phyloP scores from a whole-genome alignment of 53 echinoderm and acorn worm genomes.

The Henricia sp. region DNA sequence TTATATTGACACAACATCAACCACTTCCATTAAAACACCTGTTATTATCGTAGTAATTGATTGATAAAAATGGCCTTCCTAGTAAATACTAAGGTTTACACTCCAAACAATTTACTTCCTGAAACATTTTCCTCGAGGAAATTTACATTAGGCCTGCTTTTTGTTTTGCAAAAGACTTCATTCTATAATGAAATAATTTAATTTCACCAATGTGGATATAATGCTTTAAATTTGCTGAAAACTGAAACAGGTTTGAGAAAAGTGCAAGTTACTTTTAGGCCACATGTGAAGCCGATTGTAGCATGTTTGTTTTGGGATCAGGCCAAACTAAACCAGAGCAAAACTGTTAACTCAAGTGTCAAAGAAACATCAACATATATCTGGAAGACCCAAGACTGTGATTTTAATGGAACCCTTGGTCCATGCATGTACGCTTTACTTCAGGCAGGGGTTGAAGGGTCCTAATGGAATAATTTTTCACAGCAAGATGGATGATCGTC shows the following conservation, averaged over 20 bases:
- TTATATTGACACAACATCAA: too few species aligned
- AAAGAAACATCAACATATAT: conserved; percentile 25
- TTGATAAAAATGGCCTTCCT: neutral
- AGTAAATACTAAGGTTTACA: neutral
- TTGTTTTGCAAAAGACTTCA: neutral
- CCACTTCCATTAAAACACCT: too few species aligned
- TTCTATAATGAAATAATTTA: neutral
- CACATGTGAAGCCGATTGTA: neutral
- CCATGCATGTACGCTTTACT: too few species aligned
- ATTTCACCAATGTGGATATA: neutral
- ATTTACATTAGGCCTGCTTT: neutral
- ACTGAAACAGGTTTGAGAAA: neutral
- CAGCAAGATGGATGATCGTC: neutral
- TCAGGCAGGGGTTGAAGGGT: neutral
- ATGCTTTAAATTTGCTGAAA: conserved; percentile 16
- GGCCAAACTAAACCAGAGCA: conserved; percentile 12
- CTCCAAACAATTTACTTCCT: neutral
- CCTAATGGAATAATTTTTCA: conserved; percentile 32
- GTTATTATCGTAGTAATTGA: conserved; percentile 26
- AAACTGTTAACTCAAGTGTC: conserved; percentile 12
- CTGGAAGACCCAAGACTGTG: neutral
- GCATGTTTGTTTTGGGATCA: conserved; percentile 20
- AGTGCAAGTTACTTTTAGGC: conserved; percentile 11
- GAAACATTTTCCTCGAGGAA: neutral
- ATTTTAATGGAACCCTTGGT: too few species aligned